Conservation (phyloP, 2,113 vertebrate species). For the Albula goreensis region DNA sequence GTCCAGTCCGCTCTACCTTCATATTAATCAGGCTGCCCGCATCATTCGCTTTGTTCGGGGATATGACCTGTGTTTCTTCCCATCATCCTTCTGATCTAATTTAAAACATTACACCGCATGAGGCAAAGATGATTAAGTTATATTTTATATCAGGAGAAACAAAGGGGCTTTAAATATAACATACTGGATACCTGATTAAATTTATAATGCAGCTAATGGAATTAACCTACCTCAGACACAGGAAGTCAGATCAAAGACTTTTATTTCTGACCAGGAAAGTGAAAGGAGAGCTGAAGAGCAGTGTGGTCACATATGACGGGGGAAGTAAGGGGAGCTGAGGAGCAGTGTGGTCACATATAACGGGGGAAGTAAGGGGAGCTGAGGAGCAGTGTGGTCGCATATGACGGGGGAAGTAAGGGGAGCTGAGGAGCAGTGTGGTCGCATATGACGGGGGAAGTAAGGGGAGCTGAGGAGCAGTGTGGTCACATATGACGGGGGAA, state of each 20-base stretch:
- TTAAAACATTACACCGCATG: not conserved
- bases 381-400: not conserved
- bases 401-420: not conserved
- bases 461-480: not conserved
- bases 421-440: not conserved
- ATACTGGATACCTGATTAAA: slow-evolving; percentile 15
- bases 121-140: not conserved
- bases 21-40: not conserved
- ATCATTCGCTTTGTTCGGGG: not conserved
- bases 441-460: not conserved
- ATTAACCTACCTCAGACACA: slow-evolving; percentile 7
- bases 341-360: not conserved
- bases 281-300: not conserved
- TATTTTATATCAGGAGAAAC: not conserved
- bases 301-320: not conserved
- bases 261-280: slow-evolving; percentile 1
- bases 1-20: not conserved
- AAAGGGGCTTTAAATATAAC: slow-evolving; percentile 17
- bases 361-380: not conserved
- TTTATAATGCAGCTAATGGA: slow-evolving; percentile 8
- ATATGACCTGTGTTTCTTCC: not conserved
- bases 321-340: not conserved
- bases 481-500: not conserved
- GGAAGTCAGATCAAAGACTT: not conserved
- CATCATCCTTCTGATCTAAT: not conserved